Evolutionary conservation across 2,888 invertebrate genomes (phyloP), one percentile per base, ranked within the genome.

Genomic region (Apeira syringaria): DNA sequence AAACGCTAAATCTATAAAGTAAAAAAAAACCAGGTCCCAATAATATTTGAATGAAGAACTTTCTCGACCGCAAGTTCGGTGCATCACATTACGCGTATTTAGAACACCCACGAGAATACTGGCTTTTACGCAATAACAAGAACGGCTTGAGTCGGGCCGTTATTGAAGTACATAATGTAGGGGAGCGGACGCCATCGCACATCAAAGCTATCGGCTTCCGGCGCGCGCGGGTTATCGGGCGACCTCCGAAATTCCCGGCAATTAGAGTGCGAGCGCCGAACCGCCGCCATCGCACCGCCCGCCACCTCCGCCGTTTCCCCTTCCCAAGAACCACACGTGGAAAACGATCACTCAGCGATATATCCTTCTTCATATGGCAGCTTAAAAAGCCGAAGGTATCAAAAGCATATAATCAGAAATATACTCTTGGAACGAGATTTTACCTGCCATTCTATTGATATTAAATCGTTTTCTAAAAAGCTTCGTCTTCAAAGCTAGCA

Each of bases 151-250:
- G 39, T 47, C 32, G 43, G 25, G 35, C 33, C 41, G 47, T 49
- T 43, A 49, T 31, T 42, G 33, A 11, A 50, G 47, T 47, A 47
- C 30, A 33, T 45, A 44, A 42, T 45, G 39, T 39, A 47, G 50
- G 50, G 47, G 49, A 57, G 54, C 49, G 78, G 77, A 74, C 75
- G 80, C 74, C 70, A 74, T 64, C 76, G 78, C 69, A 81, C 86
- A 82, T 84, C 84, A 83, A 85, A 86, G 84, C 77, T 82, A 84
- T 86, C 88, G 78, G 73, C 76, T 84, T 88, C 87, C 88, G 86
- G 84, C 67, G 79, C 61, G 63, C 74, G 72, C 72, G 81, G 80
- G 84, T 85, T 86, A 87, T 87, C 86, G 76, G 74, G 75, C 80
- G 85, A 80, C 83, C 86, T 80, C 82, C 85, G 78, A 83, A 86